Conservation (phyloP, 2,113 vertebrate genomes). For the Pitta sordida region DNA sequence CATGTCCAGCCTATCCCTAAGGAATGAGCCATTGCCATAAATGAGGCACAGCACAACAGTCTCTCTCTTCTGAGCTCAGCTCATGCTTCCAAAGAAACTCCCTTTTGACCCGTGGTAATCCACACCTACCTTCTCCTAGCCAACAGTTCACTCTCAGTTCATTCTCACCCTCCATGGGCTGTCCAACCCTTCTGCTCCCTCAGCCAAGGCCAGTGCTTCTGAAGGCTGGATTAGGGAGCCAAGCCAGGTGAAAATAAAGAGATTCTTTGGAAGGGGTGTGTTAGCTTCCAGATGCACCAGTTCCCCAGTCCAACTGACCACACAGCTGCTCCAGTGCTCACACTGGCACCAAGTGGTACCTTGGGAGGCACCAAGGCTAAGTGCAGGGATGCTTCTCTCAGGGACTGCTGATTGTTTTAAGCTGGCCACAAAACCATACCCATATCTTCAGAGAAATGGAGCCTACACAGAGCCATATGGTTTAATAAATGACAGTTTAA, state of each 20-base stretch:
- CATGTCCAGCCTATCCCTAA: not conserved
- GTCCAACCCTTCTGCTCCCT: not conserved
- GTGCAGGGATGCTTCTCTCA: not conserved
- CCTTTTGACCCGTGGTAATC: not conserved
- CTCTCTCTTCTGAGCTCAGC: not conserved
- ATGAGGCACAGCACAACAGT: not conserved
- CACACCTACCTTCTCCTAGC: not conserved
- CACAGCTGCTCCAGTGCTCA: not conserved
- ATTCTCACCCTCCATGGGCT: not conserved
- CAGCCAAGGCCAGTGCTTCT: not conserved
- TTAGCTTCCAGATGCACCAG: not conserved
- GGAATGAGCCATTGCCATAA: not conserved
- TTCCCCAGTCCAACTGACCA: not conserved
- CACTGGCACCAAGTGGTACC: not conserved
- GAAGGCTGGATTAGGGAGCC: not conserved
- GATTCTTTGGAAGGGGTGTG: not conserved
- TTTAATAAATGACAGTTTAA: not conserved
- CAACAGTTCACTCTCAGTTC: not conserved
- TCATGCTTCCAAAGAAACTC: not conserved
- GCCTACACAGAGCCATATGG: not conserved
- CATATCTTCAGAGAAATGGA: not conserved
- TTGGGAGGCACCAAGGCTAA: not conserved
- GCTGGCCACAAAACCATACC: not conserved
- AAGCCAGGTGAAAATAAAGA: not conserved
- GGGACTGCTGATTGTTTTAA: not conserved